phyloP scores from a whole-genome alignment of 2,888 invertebrate species.

The Cancer borealis region DNA sequence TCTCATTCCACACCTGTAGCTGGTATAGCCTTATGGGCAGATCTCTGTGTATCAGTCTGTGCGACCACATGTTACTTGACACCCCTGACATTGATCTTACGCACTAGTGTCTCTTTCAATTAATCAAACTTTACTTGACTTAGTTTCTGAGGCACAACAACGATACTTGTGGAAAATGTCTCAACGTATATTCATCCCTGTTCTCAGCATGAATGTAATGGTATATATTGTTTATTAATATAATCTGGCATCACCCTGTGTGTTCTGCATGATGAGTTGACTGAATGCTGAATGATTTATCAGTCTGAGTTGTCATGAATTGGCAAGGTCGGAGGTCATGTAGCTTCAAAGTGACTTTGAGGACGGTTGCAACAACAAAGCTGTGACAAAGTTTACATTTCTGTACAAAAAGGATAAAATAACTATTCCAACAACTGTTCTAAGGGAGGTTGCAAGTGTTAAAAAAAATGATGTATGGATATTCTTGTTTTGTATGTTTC shows the following conservation, averaged over 20 bases:
- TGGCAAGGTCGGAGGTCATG: not conserved
- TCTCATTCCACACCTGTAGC: constrained; percentile 60
- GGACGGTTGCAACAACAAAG: not conserved
- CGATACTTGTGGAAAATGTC: constrained; percentile 12
- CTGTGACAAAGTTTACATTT: not conserved
- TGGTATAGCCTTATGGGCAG: constrained; percentile 58
- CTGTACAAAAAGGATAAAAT: not conserved
- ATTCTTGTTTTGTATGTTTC: too few species aligned
- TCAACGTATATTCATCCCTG: constrained; percentile 45
- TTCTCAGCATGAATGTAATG: constrained; percentile 60
- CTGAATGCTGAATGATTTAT: constrained; percentile 21
- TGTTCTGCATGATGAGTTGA: constrained; percentile 46
- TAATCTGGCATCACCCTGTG: constrained; percentile 57
- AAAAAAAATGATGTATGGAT: too few species aligned
- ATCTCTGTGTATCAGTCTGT: constrained; percentile 52
- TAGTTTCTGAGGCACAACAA: constrained; percentile 50
- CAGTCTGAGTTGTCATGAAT: not conserved
- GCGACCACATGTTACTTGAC: constrained; percentile 52
- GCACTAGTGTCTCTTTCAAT: constrained; percentile 13
- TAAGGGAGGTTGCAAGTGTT: too few species aligned
- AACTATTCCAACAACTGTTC: too few species aligned
- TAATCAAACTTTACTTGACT: constrained; percentile 35
- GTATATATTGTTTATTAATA: constrained; percentile 22
- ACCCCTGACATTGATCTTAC: constrained; percentile 56
- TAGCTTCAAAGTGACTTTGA: not conserved